Percentiles rank a stretch among this genome's conserved stretches.
Evolutionary conservation across 2,888 invertebrate species (phyloP).

Genomic region (Lucinisca nassula): DNA sequence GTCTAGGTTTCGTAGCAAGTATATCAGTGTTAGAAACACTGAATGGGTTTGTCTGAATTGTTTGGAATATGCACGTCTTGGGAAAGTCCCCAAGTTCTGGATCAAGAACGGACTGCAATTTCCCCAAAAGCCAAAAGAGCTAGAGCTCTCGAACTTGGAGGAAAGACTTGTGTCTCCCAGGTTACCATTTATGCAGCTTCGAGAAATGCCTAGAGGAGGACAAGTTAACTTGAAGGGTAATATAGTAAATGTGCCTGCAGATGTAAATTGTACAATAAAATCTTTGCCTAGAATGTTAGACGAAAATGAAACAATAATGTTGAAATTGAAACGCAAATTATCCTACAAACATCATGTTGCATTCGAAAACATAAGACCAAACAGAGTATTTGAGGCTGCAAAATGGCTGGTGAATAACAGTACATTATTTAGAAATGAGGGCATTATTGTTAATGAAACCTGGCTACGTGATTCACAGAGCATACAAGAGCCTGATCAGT

Average conservation of each 20-base stretch:
- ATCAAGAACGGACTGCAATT: neutral
- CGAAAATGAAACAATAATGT: neutral
- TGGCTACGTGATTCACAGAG: too few species aligned
- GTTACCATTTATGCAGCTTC: slow-evolving; percentile 20
- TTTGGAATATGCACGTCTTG: neutral
- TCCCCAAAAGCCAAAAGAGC: too few species aligned
- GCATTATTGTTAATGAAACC: too few species aligned
- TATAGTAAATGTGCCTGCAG: slow-evolving; percentile 24
- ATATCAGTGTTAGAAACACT: too few species aligned
- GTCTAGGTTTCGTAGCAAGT: too few species aligned
- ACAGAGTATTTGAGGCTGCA: neutral
- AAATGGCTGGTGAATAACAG: too few species aligned
- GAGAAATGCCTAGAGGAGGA: slow-evolving; percentile 26
- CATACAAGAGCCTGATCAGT: too few species aligned
- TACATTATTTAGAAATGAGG: too few species aligned
- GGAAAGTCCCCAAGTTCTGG: slow-evolving; percentile 7
- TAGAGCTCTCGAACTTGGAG: slow-evolving; percentile 15
- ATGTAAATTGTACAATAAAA: neutral
- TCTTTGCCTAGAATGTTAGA: neutral
- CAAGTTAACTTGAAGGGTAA: slow-evolving; percentile 28
- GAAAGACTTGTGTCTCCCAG: slow-evolving; percentile 24
- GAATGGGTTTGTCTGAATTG: slow-evolving; percentile 24
- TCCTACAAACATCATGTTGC: slow-evolving; percentile 31
- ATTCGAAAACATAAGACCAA: neutral
- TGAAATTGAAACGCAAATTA: slow-evolving; percentile 7